Evolutionary conservation across 2,888 invertebrate genomes (phyloP).

Genomic region (Zelleria hepariella): DNA sequence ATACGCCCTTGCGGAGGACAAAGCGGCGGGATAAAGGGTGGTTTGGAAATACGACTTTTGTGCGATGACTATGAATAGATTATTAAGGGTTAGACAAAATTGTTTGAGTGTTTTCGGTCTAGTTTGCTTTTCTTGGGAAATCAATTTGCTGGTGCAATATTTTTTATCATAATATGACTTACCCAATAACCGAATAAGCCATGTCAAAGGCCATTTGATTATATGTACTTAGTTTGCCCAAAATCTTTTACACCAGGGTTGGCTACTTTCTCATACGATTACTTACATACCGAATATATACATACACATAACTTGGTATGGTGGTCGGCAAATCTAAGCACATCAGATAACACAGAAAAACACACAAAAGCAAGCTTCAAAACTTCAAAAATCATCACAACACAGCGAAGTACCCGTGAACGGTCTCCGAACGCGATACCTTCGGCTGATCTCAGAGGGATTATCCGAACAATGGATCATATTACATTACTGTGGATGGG

Average conservation of each 20-base stretch:
- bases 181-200: too few relatives aligned
- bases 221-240: too few relatives aligned
- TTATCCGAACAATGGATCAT: slow-evolving; percentile 45
- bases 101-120: neutral
- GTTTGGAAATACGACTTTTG: slow-evolving; percentile 23
- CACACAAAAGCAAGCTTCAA: neutral
- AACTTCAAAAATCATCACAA: neutral
- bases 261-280: too few relatives aligned
- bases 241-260: too few relatives aligned
- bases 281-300: too few relatives aligned
- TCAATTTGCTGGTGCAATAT: neutral
- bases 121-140: neutral
- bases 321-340: too few relatives aligned
- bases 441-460: slow-evolving; percentile 14
- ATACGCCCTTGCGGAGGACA: slow-evolving; percentile 51
- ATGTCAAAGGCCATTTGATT: neutral
- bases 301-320: too few relatives aligned
- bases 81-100: neutral
- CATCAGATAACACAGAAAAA: neutral
- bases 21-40: slow-evolving; percentile 34
- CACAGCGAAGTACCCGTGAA: neutral
- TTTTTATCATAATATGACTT: too few relatives aligned
- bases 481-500: slow-evolving; percentile 48
- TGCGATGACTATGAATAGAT: neutral
- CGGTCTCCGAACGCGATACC: neutral